Percentiles rank a stretch among this genome's conserved stretches.
Evolutionary conservation across 2,113 vertebrate genomes (phyloP).

Genomic region (Elephas maximus): DNA sequence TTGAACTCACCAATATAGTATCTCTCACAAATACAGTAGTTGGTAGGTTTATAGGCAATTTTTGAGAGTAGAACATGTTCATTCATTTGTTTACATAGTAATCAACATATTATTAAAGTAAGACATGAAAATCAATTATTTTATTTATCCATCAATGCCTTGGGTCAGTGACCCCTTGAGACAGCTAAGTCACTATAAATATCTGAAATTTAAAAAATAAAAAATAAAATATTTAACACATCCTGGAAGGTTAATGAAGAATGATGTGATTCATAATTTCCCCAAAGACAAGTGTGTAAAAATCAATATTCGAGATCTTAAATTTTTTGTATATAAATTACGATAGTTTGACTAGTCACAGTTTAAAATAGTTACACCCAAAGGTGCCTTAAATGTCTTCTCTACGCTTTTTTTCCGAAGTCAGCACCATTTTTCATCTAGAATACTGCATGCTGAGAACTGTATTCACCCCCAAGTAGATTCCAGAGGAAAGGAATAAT

Average conservation of each 20-base stretch:
- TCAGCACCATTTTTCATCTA: neutral
- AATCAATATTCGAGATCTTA: neutral
- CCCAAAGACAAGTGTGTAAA: neutral
- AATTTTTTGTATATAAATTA: constrained; percentile 32
- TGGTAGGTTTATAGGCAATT: neutral
- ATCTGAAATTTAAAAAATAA: constrained; percentile 32
- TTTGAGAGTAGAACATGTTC: neutral
- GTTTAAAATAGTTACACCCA: neutral
- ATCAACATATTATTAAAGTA: constrained; percentile 9
- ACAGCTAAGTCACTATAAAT: constrained; percentile 62
- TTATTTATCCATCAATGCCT: constrained; percentile 62
- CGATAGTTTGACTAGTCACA: neutral
- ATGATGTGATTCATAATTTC: constrained; percentile 1
- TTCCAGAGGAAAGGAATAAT: neutral
- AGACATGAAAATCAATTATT: constrained; percentile 45
- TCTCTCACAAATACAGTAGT: neutral
- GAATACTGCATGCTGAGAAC: neutral
- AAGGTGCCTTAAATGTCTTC: neutral
- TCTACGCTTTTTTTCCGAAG: neutral
- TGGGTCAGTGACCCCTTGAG: neutral
- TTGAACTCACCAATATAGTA: neutral
- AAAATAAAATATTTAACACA: neutral
- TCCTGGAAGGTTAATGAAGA: constrained; percentile 31
- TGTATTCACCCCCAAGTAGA: neutral
- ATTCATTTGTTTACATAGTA: constrained; percentile 35